A percentile compares a stretch with the other conserved stretches of the same genome.
Evolutionary conservation across 2,888 invertebrate species (phyloP).

Genomic region (Lissocephala sabroskyi): DNA sequence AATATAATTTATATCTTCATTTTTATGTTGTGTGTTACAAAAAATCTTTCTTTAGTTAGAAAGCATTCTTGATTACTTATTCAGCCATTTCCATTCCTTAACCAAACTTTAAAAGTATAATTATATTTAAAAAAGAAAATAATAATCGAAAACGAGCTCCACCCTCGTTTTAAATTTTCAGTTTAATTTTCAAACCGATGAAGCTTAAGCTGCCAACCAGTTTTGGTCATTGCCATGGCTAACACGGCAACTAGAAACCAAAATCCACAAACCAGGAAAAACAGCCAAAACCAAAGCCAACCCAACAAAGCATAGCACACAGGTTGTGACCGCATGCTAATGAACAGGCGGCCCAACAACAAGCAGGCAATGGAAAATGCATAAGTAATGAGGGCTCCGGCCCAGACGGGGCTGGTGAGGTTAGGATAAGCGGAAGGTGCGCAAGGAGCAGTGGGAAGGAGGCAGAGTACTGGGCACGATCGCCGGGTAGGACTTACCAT

Average conservation of each 20-base stretch:
- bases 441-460: no score
- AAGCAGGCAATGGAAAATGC: slow-evolving; percentile 36
- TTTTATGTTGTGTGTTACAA: no score
- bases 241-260: slow-evolving; percentile 5
- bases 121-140: neutral
- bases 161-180: slow-evolving; percentile 7
- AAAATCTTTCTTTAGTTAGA: no score
- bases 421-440: no score
- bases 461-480: slow-evolving; percentile 1
- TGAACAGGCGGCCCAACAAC: slow-evolving; percentile 32
- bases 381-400: neutral
- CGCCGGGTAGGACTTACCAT: slow-evolving; percentile 66
- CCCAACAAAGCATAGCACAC: slow-evolving; percentile 23
- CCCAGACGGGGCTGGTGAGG: neutral
- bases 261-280: slow-evolving; percentile 11
- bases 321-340: slow-evolving; percentile 45
- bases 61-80: no score
- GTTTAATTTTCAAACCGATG: no score
- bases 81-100: no score
- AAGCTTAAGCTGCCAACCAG: no score
- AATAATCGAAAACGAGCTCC: neutral
- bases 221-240: slow-evolving; percentile 61
- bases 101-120: neutral
- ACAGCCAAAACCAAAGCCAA: slow-evolving; percentile 19
- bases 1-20: no score